Conservation (phyloP, 2,113 vertebrate species). For the Dasypus novemcinctus region DNA sequence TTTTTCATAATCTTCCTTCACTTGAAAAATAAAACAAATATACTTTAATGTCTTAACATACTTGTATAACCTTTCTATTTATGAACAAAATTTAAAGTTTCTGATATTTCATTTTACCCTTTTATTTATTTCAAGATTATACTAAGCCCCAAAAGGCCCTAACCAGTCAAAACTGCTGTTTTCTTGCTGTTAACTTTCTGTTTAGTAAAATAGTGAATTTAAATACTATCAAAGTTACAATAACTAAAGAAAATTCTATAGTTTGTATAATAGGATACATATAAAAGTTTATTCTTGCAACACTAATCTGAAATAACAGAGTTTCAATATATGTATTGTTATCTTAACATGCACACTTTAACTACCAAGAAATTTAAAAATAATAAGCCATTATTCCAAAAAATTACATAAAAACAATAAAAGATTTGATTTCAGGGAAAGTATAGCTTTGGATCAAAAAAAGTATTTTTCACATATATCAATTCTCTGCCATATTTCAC, state of each 20-base stretch:
- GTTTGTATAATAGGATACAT: neutral
- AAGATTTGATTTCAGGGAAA: constrained; percentile 32
- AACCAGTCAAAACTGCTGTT: neutral
- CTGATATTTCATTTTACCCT: neutral
- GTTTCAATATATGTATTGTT: neutral
- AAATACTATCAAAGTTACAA: constrained; percentile 25
- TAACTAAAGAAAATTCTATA: constrained; percentile 13
- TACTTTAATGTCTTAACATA: constrained; percentile 49
- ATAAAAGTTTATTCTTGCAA: constrained; percentile 7
- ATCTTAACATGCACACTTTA: neutral
- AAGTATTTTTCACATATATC: constrained; percentile 5
- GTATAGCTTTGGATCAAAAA: neutral
- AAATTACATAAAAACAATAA: constrained; percentile 20
- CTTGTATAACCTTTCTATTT: neutral
- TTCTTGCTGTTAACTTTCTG: constrained; percentile 17
- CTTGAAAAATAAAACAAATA: constrained; percentile 81
- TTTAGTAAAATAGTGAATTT: constrained; percentile 42
- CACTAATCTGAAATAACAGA: neutral
- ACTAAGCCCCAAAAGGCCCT: constrained; percentile 12
- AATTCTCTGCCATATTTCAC: constrained; percentile 21
- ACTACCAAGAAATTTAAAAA: constrained; percentile 34
- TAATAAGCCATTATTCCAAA: constrained; percentile 41
- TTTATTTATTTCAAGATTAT: constrained; percentile 16
- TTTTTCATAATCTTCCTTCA: constrained; percentile 89
- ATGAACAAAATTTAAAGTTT: constrained; percentile 49